Evolutionary conservation across 1,140 invertebrate genomes (phyloP), one percentile per base, ranked within the genome.

Genomic region (Marisa cornuarietis): DNA sequence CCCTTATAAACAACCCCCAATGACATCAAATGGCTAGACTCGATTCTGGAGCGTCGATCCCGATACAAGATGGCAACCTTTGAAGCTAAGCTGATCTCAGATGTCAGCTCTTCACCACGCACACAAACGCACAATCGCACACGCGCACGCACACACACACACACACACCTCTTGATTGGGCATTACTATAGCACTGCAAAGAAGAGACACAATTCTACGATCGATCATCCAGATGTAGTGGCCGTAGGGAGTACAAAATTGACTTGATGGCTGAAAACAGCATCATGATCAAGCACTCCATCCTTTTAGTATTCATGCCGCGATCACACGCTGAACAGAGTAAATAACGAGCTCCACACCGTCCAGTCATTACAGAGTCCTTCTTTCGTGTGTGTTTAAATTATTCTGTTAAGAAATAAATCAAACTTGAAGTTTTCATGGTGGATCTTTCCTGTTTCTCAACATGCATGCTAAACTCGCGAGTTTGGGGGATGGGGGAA

Each of bases 101-200:
- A 24, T 54, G 61, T 54, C 18, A 18, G n/a, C 62, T 20, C 62
- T 63, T n/a, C n/a, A 4, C n/a, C n/a, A n/a, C n/a, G n/a, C n/a
- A n/a, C n/a, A 51, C 71, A 20, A 6, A 51, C 49, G 54, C 71
- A 5, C 71, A 51, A 31, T 52, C 71, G 54, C 71, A 72, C 72
- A 74, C 72, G 58, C 51, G 61, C 69, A 71, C 69, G 49, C 69
- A 71, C 51, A 42, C 72, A 61, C 52, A 26, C 72, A 74, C 54
- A 73, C 71, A 73, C 71, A 73, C 71, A 73, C 71, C 66, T 69
- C 13, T 69, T 0, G 14, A 24, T 69, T 13, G 62, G n/a, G 62
- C 62, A 63, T n/a, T 63, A 18, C 18, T 63, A 63, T 7, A 20
- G 62, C 2, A 20, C 18, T 63, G 22, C 10, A 68, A 68, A 68